phyloP scores from a whole-genome alignment of 2,797 vertebrate species.

The Poecile montanus region DNA sequence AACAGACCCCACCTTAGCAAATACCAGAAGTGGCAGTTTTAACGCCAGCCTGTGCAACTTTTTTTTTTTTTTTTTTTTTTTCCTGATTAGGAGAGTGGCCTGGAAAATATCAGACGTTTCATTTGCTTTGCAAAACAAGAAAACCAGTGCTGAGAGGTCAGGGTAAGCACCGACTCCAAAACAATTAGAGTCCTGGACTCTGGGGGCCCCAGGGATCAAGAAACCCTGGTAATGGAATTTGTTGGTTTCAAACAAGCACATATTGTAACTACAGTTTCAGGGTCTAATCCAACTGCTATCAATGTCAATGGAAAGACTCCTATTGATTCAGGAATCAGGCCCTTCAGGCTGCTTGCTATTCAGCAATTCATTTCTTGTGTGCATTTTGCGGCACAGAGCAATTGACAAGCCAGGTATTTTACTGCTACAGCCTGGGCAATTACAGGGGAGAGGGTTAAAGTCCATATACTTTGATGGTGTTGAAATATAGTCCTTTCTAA shows the following conservation, averaged over 20 bases:
- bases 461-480: constrained; percentile 8
- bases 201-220: constrained; percentile 1
- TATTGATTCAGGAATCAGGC: not conserved
- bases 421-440: constrained; percentile 19
- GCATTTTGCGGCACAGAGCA: not conserved
- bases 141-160: not conserved
- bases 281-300: constrained; percentile 35
- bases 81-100: constrained; percentile 8
- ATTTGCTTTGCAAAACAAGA: not conserved
- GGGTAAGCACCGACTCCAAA: fast-evolving
- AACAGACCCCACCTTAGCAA: constrained; percentile 6
- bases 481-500: constrained; percentile 47
- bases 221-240: constrained; percentile 32
- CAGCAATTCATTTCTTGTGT: not conserved
- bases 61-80: not conserved
- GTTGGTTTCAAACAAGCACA: constrained; percentile 21
- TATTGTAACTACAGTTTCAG: constrained; percentile 41
- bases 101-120: constrained; percentile 48
- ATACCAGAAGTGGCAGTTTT: constrained; percentile 20
- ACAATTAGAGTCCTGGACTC: constrained; percentile 28
- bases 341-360: not conserved
- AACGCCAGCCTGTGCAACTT: not conserved
- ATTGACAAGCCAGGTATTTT: constrained; percentile 33
- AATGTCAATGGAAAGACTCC: constrained; percentile 20
- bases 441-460: constrained; percentile 18